Evolutionary conservation across 1,140 invertebrate species (phyloP), one percentile per base, ranked within the genome.

Genomic region (Mactra quadrangularis): DNA sequence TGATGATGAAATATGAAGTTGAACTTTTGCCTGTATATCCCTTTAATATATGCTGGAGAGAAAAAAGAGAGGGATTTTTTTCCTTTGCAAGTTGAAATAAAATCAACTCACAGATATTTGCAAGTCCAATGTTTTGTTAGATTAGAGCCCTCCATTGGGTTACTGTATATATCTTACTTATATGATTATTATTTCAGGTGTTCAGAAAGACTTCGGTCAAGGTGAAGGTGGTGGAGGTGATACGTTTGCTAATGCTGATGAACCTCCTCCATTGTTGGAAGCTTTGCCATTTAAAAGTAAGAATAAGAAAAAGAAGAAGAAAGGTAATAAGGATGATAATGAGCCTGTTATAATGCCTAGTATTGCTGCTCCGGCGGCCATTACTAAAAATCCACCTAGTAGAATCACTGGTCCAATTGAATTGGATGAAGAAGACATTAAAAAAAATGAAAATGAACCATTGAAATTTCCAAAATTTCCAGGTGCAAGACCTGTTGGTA

Each of bases 381-480:
- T 68, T 17, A 17, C 47, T 27, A n/a, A 35, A 9, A 50, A 66
- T 33, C 55, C 78, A 22, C 66, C 57, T 45, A 53, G 59, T 25
- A 29, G 66, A 27, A 60, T 71, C 27, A 71, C 77, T 59, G 77
- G 66, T 11, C 77, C 64, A 57, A 81, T 70, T 59, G 78, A 71
- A 38, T 25, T 72, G 15, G 57, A 64, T 60, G 50, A 50, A 41
- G 66, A 45, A 60, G 64, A 68, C 57, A 22, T 35, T 22, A 17
- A 75, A 19, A 68, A 62, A 19, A 0, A 59, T 29, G n/a, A 52
- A 9, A 59, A 45, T 35, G 57, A 57, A n/a, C 64, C 19, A 22
- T 17, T 52, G 1, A 60, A 35, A 22, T 50, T 50, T 29, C 53
- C 22, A 38, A 13, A 27, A 19, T 55, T 45, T 31, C 45, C n/a